Percentiles rank a stretch among this genome's conserved stretches.
These are phyloP conservation scores for Sclerurus mexicanus DNA, from an alignment of 2,113 vertebrate genomes.

Conservation along the genomic window DNA sequence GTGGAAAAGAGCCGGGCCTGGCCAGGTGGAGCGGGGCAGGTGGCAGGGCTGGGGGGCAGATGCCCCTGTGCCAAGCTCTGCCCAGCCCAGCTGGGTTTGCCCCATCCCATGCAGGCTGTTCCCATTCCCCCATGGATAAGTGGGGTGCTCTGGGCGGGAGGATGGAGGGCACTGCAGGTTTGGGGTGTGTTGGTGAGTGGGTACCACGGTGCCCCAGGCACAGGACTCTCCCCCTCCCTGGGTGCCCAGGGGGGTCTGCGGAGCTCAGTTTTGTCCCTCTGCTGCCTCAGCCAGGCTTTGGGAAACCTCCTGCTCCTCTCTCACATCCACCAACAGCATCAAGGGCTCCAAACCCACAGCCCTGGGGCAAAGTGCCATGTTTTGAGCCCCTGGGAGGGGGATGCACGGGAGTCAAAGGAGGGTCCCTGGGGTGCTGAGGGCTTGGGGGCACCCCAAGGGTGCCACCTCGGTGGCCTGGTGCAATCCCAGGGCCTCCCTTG, in stretches of 20 bases:
- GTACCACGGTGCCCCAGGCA: not conserved
- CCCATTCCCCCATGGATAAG: fast-evolving
- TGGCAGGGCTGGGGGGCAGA: not conserved
- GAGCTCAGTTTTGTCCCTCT: not conserved
- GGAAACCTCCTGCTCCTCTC: not conserved
- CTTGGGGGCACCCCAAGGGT: not conserved
- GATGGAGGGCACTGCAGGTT: fast-evolving
- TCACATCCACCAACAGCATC: fast-evolving
- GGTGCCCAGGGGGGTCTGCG: not conserved
- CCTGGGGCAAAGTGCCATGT: fast-evolving
- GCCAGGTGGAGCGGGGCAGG: not conserved
- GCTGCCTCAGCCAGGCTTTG: too few relatives aligned
- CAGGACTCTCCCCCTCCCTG: not conserved
- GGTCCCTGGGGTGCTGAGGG: not conserved
- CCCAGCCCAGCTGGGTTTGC: not conserved
- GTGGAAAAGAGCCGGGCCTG: not conserved
- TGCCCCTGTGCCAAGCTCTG: not conserved
- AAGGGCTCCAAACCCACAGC: not conserved
- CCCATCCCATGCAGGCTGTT: not conserved
- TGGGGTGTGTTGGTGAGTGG: fast-evolving
- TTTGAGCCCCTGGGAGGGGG: fast-evolving
- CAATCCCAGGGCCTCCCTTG: not conserved
- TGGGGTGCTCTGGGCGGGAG: not conserved
- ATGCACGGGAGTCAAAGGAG: not conserved
- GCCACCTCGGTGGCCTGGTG: not conserved